Evolutionary conservation across 37 sponge, comb jelly and placozoan species (phyloP).

Genomic region (Oopsacas minuta): DNA sequence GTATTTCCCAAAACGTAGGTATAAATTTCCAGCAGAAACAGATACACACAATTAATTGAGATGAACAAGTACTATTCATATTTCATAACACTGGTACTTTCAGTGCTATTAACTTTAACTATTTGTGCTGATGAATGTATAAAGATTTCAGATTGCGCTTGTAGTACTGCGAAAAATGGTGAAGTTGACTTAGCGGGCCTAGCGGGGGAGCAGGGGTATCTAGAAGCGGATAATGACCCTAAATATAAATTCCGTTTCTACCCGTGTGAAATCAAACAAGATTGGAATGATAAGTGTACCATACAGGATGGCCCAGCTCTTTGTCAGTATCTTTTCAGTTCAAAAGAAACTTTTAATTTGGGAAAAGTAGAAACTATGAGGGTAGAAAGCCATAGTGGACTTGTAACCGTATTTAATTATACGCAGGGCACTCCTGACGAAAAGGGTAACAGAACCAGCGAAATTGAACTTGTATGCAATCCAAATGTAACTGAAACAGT

Average conservation of each 20-base stretch:
- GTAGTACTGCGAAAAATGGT: background rate
- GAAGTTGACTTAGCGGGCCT: background rate
- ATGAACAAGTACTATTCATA: background rate
- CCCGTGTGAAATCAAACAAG: background rate
- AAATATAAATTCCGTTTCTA: background rate
- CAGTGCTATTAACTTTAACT: background rate
- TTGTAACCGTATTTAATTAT: background rate
- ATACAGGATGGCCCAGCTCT: background rate
- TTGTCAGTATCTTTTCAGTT: background rate
- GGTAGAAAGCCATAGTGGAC: background rate
- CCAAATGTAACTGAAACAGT: background rate
- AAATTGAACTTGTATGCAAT: background rate
- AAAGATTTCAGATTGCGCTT: background rate
- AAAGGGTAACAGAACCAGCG: background rate
- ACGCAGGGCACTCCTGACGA: background rate
- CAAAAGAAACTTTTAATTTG: background rate
- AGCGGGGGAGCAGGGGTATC: background rate
- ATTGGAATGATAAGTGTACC: background rate
- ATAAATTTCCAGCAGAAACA: too few species aligned
- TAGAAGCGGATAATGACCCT: background rate
- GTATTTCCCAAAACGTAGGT: too few species aligned
- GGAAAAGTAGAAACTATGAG: background rate
- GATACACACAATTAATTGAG: too few species aligned
- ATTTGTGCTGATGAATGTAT: background rate
- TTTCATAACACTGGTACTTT: background rate